A percentile compares a stretch with the other conserved stretches of the same genome.
Conservation (phyloP, 2,113 vertebrate genomes). For the Thamnophis sirtalis region DNA sequence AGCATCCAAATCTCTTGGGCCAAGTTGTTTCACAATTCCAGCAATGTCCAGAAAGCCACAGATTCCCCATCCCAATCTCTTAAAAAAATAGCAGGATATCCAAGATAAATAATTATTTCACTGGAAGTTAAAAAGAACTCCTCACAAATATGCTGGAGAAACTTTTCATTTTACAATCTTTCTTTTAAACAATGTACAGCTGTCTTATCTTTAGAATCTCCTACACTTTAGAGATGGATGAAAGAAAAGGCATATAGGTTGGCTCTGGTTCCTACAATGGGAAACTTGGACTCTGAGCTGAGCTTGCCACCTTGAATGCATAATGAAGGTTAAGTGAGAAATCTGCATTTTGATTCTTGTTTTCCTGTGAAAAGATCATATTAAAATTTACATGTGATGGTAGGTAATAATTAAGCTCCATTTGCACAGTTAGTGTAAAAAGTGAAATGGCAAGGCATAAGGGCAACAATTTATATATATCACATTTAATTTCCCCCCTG, state of each 20-base stretch:
- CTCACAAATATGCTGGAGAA: neutral
- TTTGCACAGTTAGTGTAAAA: neutral
- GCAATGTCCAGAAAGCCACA: neutral
- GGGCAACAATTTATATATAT: neutral
- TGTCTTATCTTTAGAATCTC: constrained; percentile 26
- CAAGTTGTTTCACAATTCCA: neutral
- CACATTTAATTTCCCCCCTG: constrained; percentile 4
- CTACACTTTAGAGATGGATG: neutral
- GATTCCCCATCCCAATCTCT: neutral
- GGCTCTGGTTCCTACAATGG: neutral
- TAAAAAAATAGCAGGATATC: neutral
- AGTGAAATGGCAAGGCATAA: neutral
- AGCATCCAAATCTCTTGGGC: neutral
- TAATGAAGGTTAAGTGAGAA: neutral
- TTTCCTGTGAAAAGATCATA: neutral
- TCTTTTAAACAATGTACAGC: constrained; percentile 13
- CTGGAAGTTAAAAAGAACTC: neutral
- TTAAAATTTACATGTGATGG: neutral
- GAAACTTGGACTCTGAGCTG: neutral
- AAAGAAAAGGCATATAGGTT: neutral
- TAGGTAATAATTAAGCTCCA: constrained; percentile 8
- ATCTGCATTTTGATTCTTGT: neutral
- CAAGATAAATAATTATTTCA: neutral
- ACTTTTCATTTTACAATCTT: neutral
- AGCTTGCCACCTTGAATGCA: neutral